Base-by-base conservation (phyloP, 2,888 invertebrate species). In the Oscheius sp. region DNA sequence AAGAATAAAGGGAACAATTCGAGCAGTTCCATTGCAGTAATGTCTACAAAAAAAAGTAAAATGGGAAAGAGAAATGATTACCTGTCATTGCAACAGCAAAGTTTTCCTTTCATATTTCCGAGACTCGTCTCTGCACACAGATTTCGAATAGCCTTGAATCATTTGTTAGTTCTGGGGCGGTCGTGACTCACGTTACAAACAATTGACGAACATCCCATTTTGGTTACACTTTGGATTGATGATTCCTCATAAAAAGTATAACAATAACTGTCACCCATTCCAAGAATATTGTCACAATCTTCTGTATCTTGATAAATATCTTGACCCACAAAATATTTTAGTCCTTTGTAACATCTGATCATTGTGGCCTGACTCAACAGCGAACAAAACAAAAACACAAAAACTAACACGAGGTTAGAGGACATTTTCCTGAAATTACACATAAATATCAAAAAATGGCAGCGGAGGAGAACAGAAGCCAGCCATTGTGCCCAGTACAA, bases 61-160 rank as follows among this genome's bases (percentile, higher is more conserved):
- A 12, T 12, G 45, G 16, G 16, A 45, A 45, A 45, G 9, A 45
- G 45, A 12, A 12, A 45, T 16, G 9, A 16, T 13, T 49, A 58
- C 77, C 72, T 49, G 43, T 78, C 76, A 59, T 83, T 82, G 69
- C 85, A 85, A 55, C 85, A 85, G 58, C 85, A 85, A 16, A 85
- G 35, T 9, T 63, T 74, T 27, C 82, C 85, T 41, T 75, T 76
- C 76, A 85, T 79, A n/a, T 84, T 83, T 6, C 77, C 70, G 18
- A 85, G 72, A 41, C 82, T 81, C 0, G 75, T 73, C 61, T 83
- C 77, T 53, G 78, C 78, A 59, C 83, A 83, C 16, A 78, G 71
- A 53, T 82, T 81, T 9, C 83, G 76, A 49, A 83, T 76, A n/a
- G 77, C 76, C 83, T 83, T 66, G 45, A 82, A 80, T 41, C 49